Percentiles rank a stretch among this genome's conserved stretches.
phyloP scores from a whole-genome alignment of 2,113 vertebrate species.

The Narcine bancroftii region DNA sequence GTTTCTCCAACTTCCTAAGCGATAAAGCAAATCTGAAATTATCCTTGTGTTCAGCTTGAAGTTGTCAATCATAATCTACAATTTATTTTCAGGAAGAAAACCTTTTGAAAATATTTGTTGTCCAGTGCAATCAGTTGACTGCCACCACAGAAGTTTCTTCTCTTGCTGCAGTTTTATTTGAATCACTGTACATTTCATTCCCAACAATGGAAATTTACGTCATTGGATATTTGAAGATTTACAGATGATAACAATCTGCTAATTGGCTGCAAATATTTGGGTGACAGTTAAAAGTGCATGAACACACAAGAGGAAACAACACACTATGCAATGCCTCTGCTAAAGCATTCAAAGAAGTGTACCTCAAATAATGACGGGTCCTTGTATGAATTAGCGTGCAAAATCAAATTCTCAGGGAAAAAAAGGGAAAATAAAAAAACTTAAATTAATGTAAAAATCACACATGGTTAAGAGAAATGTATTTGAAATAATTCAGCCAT shows the following conservation, averaged over 20 bases:
- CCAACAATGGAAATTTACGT: neutral
- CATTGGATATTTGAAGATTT: neutral
- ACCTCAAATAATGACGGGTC: constrained; percentile 71
- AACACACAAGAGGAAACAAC: constrained; percentile 14
- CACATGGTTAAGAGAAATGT: neutral
- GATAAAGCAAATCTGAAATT: no score
- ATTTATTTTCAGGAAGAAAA: no score
- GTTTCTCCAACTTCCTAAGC: no score
- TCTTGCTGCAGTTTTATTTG: neutral
- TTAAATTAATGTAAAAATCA: neutral
- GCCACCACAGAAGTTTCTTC: no score
- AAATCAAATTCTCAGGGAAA: constrained; percentile 78
- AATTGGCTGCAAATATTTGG: neutral
- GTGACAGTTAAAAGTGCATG: neutral
- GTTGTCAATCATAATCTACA: no score
- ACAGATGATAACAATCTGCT: neutral
- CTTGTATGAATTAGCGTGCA: constrained; percentile 72
- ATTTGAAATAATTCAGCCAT: neutral
- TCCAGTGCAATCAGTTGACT: no score
- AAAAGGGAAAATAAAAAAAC: neutral
- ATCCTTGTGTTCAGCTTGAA: no score
- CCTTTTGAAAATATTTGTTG: no score
- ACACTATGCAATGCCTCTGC: constrained; percentile 31
- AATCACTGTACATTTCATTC: neutral
- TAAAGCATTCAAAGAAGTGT: constrained; percentile 43